These are phyloP conservation scores for Orthosia gracilis DNA, from an alignment of 2,888 invertebrate genomes.

Conservation along the genomic window DNA sequence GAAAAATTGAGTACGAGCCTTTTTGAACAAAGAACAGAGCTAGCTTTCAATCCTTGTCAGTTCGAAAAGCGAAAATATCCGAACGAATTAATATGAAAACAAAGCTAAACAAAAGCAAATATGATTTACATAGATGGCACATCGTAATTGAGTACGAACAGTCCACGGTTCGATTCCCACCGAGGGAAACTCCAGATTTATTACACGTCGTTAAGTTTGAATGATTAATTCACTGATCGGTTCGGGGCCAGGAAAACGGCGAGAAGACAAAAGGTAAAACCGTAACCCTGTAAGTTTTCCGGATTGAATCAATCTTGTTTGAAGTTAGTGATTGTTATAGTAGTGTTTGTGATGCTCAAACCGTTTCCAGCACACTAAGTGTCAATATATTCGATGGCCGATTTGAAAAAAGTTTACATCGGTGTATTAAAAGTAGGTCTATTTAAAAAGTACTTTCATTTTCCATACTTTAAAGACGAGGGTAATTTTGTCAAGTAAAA, in stretches of 20 bases:
- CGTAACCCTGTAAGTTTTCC: too few species aligned
- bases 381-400: too few species aligned
- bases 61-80: conserved; percentile 11
- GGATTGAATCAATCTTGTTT: too few species aligned
- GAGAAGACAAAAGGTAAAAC: background rate
- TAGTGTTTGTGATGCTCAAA: too few species aligned
- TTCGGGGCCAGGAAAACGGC: conserved; percentile 54
- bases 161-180: conserved; percentile 67
- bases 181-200: conserved; percentile 75
- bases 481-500: too few species aligned
- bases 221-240: conserved; percentile 77
- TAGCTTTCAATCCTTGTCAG: background rate
- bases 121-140: conserved; percentile 58
- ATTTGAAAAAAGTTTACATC: too few species aligned
- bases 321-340: too few species aligned
- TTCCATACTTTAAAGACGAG: too few species aligned
- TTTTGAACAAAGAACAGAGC: background rate
- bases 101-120: conserved; percentile 58
- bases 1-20: too few species aligned
- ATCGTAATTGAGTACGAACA: conserved; percentile 51
- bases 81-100: conserved; percentile 32
- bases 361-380: too few species aligned
- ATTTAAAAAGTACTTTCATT: too few species aligned
- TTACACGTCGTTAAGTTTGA: conserved; percentile 77
- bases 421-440: too few species aligned